These are phyloP conservation scores for Leucophenga varia DNA, from an alignment of 1,140 invertebrate species.

Conservation along the genomic window DNA sequence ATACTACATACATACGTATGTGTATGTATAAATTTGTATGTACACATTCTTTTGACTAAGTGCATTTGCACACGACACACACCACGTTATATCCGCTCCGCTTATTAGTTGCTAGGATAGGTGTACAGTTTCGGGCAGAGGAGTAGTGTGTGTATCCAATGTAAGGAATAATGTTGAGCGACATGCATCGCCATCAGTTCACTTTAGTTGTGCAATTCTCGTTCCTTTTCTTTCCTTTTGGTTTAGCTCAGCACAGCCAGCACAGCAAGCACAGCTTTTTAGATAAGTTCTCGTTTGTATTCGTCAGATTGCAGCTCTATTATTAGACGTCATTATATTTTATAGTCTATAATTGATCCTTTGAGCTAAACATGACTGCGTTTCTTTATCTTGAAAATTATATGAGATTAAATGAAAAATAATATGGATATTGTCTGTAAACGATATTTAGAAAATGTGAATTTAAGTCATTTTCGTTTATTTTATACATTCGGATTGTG, in stretches of 20 bases:
- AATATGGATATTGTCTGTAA: no score
- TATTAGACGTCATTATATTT: conserved; percentile 55
- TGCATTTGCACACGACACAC: conserved; percentile 39
- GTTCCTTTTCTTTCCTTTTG: no score
- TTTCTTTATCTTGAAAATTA: conserved; percentile 52
- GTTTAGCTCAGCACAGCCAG: no score
- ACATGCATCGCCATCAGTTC: conserved; percentile 44
- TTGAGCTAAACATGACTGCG: conserved; percentile 39
- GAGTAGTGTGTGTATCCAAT: background rate
- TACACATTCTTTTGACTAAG: conserved; percentile 17
- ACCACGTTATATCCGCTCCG: conserved; percentile 40
- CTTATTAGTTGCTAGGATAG: conserved; percentile 11
- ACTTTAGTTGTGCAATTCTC: no score
- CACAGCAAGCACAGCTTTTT: no score
- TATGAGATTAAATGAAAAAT: conserved; percentile 48
- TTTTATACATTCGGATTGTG: no score
- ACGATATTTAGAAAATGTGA: no score
- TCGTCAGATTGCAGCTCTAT: conserved; percentile 46
- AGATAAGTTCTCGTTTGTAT: conserved; percentile 3
- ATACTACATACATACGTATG: conserved; percentile 3
- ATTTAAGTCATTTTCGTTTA: no score
- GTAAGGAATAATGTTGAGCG: conserved; percentile 37
- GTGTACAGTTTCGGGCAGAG: background rate
- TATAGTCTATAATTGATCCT: conserved; percentile 56
- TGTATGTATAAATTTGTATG: conserved; percentile 12